These are phyloP conservation scores for Apotomis betuletana DNA, from an alignment of 2,888 invertebrate species.

Conservation along the genomic window DNA sequence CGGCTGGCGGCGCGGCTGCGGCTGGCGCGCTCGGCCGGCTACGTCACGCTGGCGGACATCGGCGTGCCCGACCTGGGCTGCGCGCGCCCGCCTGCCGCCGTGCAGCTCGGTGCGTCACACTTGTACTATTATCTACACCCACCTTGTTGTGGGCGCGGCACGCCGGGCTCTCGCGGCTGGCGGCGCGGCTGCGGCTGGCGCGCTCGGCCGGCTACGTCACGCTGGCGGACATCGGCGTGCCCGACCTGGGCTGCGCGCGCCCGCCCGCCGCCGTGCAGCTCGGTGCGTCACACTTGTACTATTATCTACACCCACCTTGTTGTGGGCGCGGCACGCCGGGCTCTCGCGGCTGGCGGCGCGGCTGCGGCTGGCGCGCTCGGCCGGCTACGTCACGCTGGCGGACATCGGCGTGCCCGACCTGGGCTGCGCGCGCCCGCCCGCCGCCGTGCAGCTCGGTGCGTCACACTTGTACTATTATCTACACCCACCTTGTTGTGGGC, in stretches of 20 bases:
- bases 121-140: no score
- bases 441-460: slow-evolving; percentile 67
- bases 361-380: slow-evolving; percentile 89
- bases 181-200: slow-evolving; percentile 86
- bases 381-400: slow-evolving; percentile 93
- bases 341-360: slow-evolving; percentile 85
- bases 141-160: slow-evolving; percentile 85
- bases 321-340: slow-evolving; percentile 89
- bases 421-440: slow-evolving; percentile 75
- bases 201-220: slow-evolving; percentile 94
- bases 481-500: no score
- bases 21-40: slow-evolving; percentile 91
- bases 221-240: slow-evolving; percentile 88
- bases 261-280: slow-evolving; percentile 69
- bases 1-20: slow-evolving; percentile 87
- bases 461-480: not conserved
- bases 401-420: slow-evolving; percentile 88
- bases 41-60: slow-evolving; percentile 90
- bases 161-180: slow-evolving; percentile 87
- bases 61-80: slow-evolving; percentile 87
- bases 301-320: no score
- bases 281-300: slow-evolving; percentile 49
- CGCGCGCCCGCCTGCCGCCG: slow-evolving; percentile 64
- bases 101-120: slow-evolving; percentile 63
- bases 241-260: slow-evolving; percentile 84